Conservation (phyloP, 2,888 invertebrate genomes). For the Morpho deidamia region DNA sequence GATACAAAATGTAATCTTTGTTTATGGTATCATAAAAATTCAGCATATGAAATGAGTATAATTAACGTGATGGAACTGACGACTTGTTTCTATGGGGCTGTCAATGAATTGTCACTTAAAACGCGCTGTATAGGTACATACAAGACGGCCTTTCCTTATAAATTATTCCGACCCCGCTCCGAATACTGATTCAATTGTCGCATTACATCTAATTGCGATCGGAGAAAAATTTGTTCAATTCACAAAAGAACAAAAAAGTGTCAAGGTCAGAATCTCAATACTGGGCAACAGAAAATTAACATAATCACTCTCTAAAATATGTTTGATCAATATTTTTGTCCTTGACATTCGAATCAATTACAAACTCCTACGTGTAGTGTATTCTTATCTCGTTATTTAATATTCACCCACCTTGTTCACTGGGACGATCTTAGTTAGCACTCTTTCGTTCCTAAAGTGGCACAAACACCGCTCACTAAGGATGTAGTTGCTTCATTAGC, state of each 20-base stretch:
- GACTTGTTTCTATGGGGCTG: conserved; percentile 35
- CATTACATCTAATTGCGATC: conserved; percentile 36
- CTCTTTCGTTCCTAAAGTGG: conserved; percentile 32
- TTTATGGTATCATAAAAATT: conserved; percentile 18
- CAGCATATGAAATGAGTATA: conserved; percentile 12
- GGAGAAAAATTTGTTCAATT: background rate
- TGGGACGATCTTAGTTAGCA: conserved; percentile 22
- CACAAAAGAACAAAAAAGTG: conserved; percentile 24
- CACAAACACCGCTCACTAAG: conserved; percentile 39
- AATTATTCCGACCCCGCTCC: conserved; percentile 56
- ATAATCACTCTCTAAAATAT: conserved; percentile 20
- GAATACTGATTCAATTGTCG: conserved; percentile 49
- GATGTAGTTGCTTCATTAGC: conserved; percentile 27
- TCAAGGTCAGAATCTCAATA: conserved; percentile 22
- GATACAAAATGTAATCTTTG: conserved; percentile 15
- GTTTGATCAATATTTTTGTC: conserved; percentile 67
- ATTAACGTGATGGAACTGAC: conserved; percentile 14
- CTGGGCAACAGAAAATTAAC: conserved; percentile 5
- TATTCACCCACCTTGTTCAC: conserved; percentile 54
- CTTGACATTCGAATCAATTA: conserved; percentile 59
- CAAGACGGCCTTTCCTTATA: conserved; percentile 55
- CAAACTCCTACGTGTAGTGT: conserved; percentile 22
- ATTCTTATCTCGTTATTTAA: conserved; percentile 48
- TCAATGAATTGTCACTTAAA: background rate
- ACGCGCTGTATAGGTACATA: background rate